These are phyloP conservation scores for Macropis europaea DNA, from an alignment of 2,888 invertebrate species.

Conservation along the genomic window DNA sequence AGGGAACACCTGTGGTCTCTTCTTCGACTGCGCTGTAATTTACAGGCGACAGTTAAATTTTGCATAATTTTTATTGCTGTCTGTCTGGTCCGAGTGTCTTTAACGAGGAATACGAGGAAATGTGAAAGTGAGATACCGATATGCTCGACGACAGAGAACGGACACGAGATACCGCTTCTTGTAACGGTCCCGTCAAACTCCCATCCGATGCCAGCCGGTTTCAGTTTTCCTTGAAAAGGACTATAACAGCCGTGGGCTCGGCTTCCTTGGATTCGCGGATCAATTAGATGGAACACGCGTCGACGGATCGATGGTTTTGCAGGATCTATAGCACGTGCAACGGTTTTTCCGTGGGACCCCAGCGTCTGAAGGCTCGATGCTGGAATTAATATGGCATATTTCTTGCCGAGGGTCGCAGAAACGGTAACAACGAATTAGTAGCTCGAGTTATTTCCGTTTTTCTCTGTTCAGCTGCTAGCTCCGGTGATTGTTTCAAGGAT, in stretches of 20 bases:
- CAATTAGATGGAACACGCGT: conserved; percentile 46
- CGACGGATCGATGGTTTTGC: conserved; percentile 43
- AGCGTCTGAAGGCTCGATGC: neutral
- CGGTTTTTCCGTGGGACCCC: conserved; percentile 23
- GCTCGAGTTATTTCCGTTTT: conserved; percentile 4
- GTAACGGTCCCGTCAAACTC: conserved; percentile 14
- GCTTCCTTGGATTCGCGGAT: conserved; percentile 45
- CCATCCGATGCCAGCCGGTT: conserved; percentile 15
- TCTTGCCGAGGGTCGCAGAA: conserved; percentile 21
- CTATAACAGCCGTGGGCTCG: conserved; percentile 1
- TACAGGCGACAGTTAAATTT: no score
- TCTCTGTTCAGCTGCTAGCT: neutral
- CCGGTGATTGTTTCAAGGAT: no score
- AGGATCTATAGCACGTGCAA: conserved; percentile 32
- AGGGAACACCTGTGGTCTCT: neutral
- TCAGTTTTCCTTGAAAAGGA: conserved; percentile 33
- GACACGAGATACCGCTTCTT: conserved; percentile 40
- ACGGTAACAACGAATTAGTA: conserved; percentile 9
- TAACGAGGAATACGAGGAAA: conserved; percentile 31
- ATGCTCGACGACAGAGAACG: conserved; percentile 13
- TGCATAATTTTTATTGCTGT: neutral
- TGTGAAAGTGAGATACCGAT: conserved; percentile 28
- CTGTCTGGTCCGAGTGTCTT: no score
- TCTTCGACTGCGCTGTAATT: neutral
- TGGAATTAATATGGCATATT: conserved; percentile 41